Percentiles rank a stretch among this genome's conserved stretches.
Evolutionary conservation across 2,797 vertebrate species (phyloP).

Genomic region (Alfaro cultratus): DNA sequence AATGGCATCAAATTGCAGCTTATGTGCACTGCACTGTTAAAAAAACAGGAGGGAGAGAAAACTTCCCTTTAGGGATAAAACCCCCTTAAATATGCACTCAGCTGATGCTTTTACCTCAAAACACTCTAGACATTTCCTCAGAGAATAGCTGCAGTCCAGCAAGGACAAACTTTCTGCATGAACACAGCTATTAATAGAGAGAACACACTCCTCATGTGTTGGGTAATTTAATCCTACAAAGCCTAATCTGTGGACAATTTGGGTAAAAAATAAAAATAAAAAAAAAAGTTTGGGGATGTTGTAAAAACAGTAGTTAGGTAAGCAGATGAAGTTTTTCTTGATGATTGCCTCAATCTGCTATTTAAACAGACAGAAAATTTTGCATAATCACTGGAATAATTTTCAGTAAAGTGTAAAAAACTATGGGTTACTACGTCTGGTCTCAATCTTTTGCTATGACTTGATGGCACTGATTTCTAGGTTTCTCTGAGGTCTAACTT

Average conservation of each 20-base stretch:
- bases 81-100: conserved; percentile 63
- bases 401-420: background rate
- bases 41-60: background rate
- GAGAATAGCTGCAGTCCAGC: conserved; percentile 52
- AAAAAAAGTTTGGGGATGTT: background rate
- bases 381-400: background rate
- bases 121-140: conserved; percentile 47
- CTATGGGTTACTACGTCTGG: background rate
- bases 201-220: conserved; percentile 34
- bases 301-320: background rate
- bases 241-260: background rate
- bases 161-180: conserved; percentile 50
- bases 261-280: background rate
- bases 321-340: background rate
- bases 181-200: conserved; percentile 59
- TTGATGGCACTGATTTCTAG: background rate
- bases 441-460: background rate
- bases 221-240: conserved; percentile 39
- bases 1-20: conserved; percentile 51
- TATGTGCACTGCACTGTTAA: conserved; percentile 18
- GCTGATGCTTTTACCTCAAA: conserved; percentile 70
- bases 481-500: background rate
- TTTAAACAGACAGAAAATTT: background rate
- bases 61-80: conserved; percentile 60
- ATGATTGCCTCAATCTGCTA: background rate